Base-by-base conservation (phyloP, 2,113 vertebrate genomes). In the Drymodes brunneopygia region DNA sequence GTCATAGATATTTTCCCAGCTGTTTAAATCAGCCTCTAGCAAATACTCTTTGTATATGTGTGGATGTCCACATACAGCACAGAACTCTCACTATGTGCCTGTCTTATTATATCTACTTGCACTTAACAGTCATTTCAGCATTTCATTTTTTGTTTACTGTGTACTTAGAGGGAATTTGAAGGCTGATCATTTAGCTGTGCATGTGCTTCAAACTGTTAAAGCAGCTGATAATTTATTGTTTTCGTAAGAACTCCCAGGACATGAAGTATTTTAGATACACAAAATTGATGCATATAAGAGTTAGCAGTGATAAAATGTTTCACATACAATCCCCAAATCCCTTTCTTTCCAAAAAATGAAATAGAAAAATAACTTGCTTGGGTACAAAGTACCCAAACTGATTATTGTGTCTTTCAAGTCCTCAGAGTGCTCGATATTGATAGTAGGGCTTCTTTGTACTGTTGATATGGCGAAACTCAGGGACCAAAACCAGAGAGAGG, bases 291-390 rank as follows among this genome's bases (percentile, higher is more conserved):
- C 33, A 21, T 42, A 0, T 60, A 40, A 71, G 62, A 93, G 38
- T 79, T 80, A 40, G 36, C 67, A 93, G 22, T 53, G 31, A 12
- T 72, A 77, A 56, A 90, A 78, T 82, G 51, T 91, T 93, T 88
- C 86, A 90, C 69, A 60, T 80, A 42, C 29, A 85, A 62, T 92
- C 81, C 88, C 56, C 42, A 54, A 91, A 82, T 77, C 45, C 12
- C 83, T 81, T 89, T 69, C 27, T 73, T 70, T 23, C 7, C 0
- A 10, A 58, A 90, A 70, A 64, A 28, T 24, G 17, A 83, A 97
- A 92, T 36, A n/a, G 81, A 95, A 96, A 83, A 81, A 96, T 86
- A 75, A 61, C 40, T 64, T 91, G 58, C 80, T 95, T 87, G 45
- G 56, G 70, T 88, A 86, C 81, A 69, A 92, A 88, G 71, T 94